Base-by-base conservation (phyloP, 1,140 invertebrate genomes). In the Drosophila truncata region DNA sequence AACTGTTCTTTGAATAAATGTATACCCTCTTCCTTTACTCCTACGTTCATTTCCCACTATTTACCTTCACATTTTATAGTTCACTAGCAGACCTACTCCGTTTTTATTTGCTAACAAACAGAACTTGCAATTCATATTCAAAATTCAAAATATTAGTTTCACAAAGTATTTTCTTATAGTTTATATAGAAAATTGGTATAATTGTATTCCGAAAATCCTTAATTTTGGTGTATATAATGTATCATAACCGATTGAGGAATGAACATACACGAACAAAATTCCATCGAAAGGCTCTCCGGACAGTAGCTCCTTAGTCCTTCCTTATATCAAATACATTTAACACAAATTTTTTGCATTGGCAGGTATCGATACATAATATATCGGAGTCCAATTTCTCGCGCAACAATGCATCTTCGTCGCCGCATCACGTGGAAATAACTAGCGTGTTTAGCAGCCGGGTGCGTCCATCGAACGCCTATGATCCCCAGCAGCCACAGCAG, bases 291-390 rank as follows among this genome's bases (percentile, higher is more conserved):
- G 8, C 14, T 29, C 20, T 16, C 9, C 42, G 33, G 55, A 13
- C 35, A 52, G 41, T 35, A 23, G 27, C 47, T 9, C 16, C 18
- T 10, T 4, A 27, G 27, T 27, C 9, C 1, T 52, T 29, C n/a
- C 23, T 13, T 41, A 7, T 25, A 8, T 31, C 25, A 9, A 8
- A 23, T 7, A 1, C 11, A 3, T 2, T 25, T 25, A 42, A 64
- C 4, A n/a, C n/a, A 8, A 14, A 5, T 20, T 60, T 49, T 42
- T 14, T 4, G 2, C 41, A 9, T 44, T 74, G 27, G 7, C 55
- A 93, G 92, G 92, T 95, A n/a, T 94, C 94, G 5, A 94, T 95
- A 79, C 94, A 95, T 46, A 94, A 94, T 75, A 93, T 94, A 20
- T 94, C 93, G 1, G 94, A 94, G 54, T 94, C 94, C 9, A 94